Base-by-base conservation (phyloP, 2,888 invertebrate genomes). In the Nephrotoma flavescens region DNA sequence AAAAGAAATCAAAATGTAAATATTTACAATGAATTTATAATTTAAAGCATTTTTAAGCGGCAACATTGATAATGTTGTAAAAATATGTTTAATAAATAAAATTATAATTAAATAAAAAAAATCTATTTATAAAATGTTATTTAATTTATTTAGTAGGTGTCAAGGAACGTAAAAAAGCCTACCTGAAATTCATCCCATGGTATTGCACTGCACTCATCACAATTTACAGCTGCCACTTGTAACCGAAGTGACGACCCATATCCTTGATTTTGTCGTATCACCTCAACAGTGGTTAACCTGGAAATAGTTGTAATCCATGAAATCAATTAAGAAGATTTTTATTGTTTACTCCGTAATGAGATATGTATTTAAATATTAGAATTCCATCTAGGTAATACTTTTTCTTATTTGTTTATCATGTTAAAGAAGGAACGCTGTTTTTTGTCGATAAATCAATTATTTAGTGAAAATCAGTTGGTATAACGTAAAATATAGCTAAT, bases 171-270 rank as follows among this genome's bases (percentile, higher is more conserved):
- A 86, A 52, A 87, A 87, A 86, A 88, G 89, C 90, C 92, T 92
- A 97, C 97, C 95, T 98, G 98, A 93, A 98, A 96, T 92, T 98
- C 98, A 90, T 98, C 98, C 96, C 97, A 97, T 0, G 96, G 96
- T 90, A 98, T 97, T 83, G 96, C 95, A 71, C 95, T 94, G 90
- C 97, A 97, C 91, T 98, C 98, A 89, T 97, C 96, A 86, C 95
- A 95, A 42, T 93, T 93, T 6, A 98, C 92, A 88, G 96, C 93
- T 7, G 94, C 93, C 52, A 96, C 93, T 91, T 96, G 95, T 84
- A 95, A 90, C 90, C 95, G 94, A 83, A 95, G 92, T 0, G 93
- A 92, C 0, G 96, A 95, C 47, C 93, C 92, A 88, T 94, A 93
- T 1, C 95, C 95, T 87, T 92, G 91, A 9, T 95, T 95, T 90